These are phyloP conservation scores for Drosophila jambulina DNA, from an alignment of 1,140 invertebrate genomes.

Conservation along the genomic window DNA sequence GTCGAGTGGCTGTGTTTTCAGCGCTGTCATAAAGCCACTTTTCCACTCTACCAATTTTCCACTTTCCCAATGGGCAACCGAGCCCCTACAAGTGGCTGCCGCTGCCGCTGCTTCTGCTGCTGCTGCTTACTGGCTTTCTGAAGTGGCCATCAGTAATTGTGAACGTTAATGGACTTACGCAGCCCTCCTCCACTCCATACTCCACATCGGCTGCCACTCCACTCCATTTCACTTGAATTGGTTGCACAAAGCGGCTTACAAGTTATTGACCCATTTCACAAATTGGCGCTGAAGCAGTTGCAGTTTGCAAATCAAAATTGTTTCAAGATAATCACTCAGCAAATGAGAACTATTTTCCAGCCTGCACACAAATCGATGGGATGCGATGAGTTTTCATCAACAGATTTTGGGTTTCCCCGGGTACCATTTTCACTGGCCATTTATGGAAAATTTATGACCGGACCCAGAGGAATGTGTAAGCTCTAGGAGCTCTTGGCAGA, in stretches of 20 bases:
- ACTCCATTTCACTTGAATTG: conserved; percentile 45
- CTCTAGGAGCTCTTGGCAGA: not conserved
- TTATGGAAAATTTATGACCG: conserved; percentile 65
- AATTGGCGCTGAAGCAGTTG: conserved; percentile 36
- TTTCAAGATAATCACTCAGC: conserved; percentile 22
- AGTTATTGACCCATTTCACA: conserved; percentile 63
- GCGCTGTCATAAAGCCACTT: conserved; percentile 46
- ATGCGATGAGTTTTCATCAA: conserved; percentile 19
- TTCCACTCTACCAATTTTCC: conserved; percentile 17
- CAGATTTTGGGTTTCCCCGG: conserved; percentile 20
- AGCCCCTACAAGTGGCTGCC: conserved; percentile 52
- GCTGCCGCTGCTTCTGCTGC: not conserved
- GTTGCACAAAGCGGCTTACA: conserved; percentile 53
- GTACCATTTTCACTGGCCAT: conserved; percentile 14
- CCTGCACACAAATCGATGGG: conserved; percentile 6
- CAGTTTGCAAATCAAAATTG: conserved; percentile 14
- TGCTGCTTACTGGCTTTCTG: conserved; percentile 1
- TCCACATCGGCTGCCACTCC: conserved; percentile 12
- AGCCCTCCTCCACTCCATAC: conserved; percentile 7
- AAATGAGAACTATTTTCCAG: conserved; percentile 29
- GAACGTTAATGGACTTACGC: conserved; percentile 57
- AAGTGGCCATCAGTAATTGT: conserved; percentile 49
- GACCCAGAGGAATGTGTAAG: conserved; percentile 27
- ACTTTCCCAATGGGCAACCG: conserved; percentile 14
- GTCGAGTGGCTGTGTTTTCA: conserved; percentile 46